These are phyloP conservation scores for Strigops habroptila DNA, from an alignment of 2,113 vertebrate species.

Conservation along the genomic window DNA sequence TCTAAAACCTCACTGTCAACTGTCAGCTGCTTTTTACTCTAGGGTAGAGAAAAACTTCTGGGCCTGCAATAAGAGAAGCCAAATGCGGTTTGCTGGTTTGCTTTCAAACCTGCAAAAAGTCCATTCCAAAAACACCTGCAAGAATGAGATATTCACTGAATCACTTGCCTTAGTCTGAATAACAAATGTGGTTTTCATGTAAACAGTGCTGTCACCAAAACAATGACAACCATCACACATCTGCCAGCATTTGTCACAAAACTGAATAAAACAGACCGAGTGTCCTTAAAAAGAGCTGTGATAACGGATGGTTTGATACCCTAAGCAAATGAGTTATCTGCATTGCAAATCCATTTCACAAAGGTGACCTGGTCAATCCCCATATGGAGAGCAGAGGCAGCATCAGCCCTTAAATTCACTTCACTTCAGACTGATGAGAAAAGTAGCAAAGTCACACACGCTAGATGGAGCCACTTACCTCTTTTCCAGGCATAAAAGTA, in stretches of 20 bases:
- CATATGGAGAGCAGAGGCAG: neutral
- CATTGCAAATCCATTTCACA: slow-evolving; percentile 45
- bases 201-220: slow-evolving; percentile 46
- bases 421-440: neutral
- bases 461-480: slow-evolving; percentile 65
- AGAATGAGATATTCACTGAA: slow-evolving; percentile 25
- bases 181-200: slow-evolving; percentile 68
- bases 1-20: neutral
- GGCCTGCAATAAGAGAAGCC: neutral
- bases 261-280: slow-evolving; percentile 34
- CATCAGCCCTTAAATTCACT: neutral
- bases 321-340: slow-evolving; percentile 49
- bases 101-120: neutral
- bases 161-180: slow-evolving; percentile 52
- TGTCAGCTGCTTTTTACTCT: neutral
- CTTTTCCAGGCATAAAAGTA: neutral
- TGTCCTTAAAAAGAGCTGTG: slow-evolving; percentile 40
- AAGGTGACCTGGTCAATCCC: slow-evolving; percentile 30
- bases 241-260: slow-evolving; percentile 45
- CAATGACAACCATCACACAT: slow-evolving; percentile 48
- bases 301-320: slow-evolving; percentile 43
- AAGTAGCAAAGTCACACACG: neutral
- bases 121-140: slow-evolving; percentile 16
- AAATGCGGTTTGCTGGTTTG: neutral
- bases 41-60: neutral